phyloP scores from a whole-genome alignment of 2,113 vertebrate species.

The Syngnathus typhle region DNA sequence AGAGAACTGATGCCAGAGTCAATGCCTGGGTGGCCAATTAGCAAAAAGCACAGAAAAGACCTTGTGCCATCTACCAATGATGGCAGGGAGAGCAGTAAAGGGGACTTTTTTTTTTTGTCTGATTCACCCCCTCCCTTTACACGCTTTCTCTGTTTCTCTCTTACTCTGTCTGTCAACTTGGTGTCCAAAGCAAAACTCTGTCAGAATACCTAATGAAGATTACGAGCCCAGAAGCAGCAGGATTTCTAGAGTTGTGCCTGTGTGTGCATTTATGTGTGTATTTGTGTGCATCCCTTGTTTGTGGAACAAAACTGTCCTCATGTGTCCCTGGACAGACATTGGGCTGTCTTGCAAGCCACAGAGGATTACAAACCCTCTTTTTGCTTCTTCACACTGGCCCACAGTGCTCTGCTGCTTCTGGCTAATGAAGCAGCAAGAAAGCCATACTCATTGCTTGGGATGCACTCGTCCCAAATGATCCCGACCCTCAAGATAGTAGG shows the following conservation, averaged over 20 bases:
- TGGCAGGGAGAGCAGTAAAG: slow-evolving; percentile 37
- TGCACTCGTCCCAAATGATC: slow-evolving; percentile 32
- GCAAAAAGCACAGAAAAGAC: slow-evolving; percentile 65
- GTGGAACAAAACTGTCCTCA: slow-evolving; percentile 67
- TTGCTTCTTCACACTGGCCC: slow-evolving; percentile 67
- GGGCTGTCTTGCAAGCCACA: slow-evolving; percentile 58
- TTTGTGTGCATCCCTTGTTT: slow-evolving; percentile 56
- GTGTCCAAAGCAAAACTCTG: slow-evolving; percentile 60
- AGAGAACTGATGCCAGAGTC: slow-evolving; percentile 56
- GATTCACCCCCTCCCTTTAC: slow-evolving; percentile 47
- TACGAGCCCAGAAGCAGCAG: slow-evolving; percentile 58
- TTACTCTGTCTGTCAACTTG: slow-evolving; percentile 68
- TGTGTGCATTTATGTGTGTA: slow-evolving; percentile 12
- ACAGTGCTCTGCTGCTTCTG: slow-evolving; percentile 55
- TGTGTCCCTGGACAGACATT: slow-evolving; percentile 66
- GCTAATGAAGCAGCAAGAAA: slow-evolving; percentile 59
- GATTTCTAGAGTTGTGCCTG: slow-evolving; percentile 51
- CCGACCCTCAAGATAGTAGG: slow-evolving; percentile 8
- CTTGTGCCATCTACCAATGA: slow-evolving; percentile 62
- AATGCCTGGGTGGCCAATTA: slow-evolving; percentile 79
- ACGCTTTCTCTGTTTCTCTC: slow-evolving; percentile 55
- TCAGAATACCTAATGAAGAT: slow-evolving; percentile 70
- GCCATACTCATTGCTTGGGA: slow-evolving; percentile 46
- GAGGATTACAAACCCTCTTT: slow-evolving; percentile 70
- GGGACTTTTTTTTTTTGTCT: slow-evolving; percentile 42